Percentiles rank a stretch among this genome's conserved stretches.
Conservation (phyloP, 1,140 invertebrate genomes). For the Calliopsis andreniformis region DNA sequence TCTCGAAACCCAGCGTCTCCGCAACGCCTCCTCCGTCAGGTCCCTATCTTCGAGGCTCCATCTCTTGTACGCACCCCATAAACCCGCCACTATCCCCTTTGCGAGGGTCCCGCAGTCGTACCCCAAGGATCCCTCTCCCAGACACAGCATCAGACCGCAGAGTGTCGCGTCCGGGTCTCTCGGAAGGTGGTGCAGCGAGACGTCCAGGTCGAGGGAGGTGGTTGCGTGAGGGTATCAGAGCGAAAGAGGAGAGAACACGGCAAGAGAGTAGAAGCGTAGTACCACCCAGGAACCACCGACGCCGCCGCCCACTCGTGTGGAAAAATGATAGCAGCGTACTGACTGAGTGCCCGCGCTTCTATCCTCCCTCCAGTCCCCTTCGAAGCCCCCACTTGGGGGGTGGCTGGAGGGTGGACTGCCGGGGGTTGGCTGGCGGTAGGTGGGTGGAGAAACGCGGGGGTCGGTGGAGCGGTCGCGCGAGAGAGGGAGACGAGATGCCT, state of each 20-base stretch:
- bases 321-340: slow-evolving; percentile 71
- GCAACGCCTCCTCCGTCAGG: too few relatives aligned
- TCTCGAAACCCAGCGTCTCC: too few relatives aligned
- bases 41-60: slow-evolving; percentile 9
- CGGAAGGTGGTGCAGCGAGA: slow-evolving; percentile 11
- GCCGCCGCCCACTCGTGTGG: slow-evolving; percentile 70
- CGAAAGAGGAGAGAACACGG: slow-evolving; percentile 34
- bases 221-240: slow-evolving; percentile 6
- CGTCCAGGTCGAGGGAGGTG: slow-evolving; percentile 4
- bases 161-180: neutral
- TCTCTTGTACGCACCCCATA: slow-evolving; percentile 7
- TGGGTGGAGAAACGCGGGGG: slow-evolving; percentile 35
- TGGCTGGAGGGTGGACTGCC: slow-evolving; percentile 72
- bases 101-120: too few relatives aligned
- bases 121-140: too few relatives aligned
- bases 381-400: slow-evolving; percentile 41
- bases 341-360: slow-evolving; percentile 67
- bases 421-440: slow-evolving; percentile 37
- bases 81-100: neutral
- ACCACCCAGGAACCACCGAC: slow-evolving; percentile 64
- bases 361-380: slow-evolving; percentile 26
- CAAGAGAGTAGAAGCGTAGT: slow-evolving; percentile 50
- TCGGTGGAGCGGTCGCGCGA: neutral
- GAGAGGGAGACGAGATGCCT: slow-evolving; percentile 67
- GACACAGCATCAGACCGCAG: neutral